These are phyloP conservation scores for Chauna torquata DNA, from an alignment of 2,113 vertebrate species.

Conservation along the genomic window DNA sequence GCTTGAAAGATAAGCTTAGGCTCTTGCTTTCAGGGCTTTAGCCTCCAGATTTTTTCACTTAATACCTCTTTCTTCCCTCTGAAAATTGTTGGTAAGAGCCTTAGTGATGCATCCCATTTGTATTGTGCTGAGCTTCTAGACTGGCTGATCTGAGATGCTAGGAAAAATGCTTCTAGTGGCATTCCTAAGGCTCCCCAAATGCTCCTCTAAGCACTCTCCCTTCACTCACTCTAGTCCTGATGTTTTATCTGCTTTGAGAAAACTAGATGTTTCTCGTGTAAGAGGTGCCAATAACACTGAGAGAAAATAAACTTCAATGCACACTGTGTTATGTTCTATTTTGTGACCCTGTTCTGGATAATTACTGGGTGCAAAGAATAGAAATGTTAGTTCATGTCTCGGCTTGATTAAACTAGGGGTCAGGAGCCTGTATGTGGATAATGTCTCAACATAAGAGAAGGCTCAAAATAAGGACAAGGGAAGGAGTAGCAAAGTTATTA, in stretches of 20 bases:
- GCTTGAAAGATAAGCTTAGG: not conserved
- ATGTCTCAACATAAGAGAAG: not conserved
- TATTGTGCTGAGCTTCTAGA: not conserved
- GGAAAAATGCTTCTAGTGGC: not conserved
- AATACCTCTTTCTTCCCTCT: not conserved
- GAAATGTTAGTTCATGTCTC: not conserved
- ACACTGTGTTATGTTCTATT: not conserved
- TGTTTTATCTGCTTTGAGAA: slow-evolving; percentile 28
- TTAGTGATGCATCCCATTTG: not conserved
- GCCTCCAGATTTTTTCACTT: not conserved
- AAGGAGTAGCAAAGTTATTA: not conserved
- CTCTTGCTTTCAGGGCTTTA: not conserved
- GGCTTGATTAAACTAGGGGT: slow-evolving; percentile 17
- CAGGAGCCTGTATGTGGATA: not conserved
- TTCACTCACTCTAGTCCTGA: not conserved
- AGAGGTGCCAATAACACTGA: not conserved
- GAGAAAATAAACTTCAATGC: not conserved
- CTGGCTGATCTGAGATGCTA: not conserved
- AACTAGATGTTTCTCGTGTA: not conserved
- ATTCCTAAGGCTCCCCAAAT: not conserved
- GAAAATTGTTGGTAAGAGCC: not conserved
- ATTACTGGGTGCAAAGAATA: slow-evolving; percentile 21
- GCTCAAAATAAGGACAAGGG: not conserved
- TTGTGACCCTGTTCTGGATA: not conserved
- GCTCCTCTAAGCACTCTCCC: not conserved